Evolutionary conservation across 2,888 invertebrate species (phyloP).

Genomic region (Pseudoips prasinana): DNA sequence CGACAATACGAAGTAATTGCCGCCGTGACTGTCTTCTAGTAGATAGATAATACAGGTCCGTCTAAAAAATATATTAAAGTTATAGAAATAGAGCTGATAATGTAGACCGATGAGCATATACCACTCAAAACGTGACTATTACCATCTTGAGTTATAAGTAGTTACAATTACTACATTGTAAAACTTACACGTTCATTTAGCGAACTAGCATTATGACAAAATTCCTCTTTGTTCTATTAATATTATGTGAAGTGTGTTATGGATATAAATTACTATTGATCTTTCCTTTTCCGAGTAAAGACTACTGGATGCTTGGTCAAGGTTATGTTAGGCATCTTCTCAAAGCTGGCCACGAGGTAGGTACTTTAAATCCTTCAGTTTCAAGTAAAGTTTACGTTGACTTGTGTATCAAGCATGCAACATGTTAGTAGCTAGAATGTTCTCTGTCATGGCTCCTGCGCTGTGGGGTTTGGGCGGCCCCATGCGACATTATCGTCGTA

Average conservation of each 20-base stretch:
- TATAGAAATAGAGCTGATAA: too few relatives aligned
- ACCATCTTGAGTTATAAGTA: not conserved
- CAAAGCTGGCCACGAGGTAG: slow-evolving; percentile 4
- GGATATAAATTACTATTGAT: slow-evolving; percentile 4
- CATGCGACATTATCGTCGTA: too few relatives aligned
- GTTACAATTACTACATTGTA: not conserved
- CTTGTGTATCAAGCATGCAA: too few relatives aligned
- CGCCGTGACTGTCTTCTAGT: too few relatives aligned
- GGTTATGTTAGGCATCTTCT: slow-evolving; percentile 4
- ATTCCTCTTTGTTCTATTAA: slow-evolving; percentile 1
- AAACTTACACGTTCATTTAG: not conserved
- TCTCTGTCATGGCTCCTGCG: too few relatives aligned
- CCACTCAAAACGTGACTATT: slow-evolving; percentile 3
- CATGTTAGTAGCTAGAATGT: too few relatives aligned
- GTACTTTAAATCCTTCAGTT: not conserved
- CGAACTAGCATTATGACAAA: slow-evolving; percentile 1
- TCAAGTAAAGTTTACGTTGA: too few relatives aligned
- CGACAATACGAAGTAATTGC: too few relatives aligned
- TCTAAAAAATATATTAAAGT: too few relatives aligned
- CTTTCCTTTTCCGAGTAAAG: slow-evolving; percentile 2
- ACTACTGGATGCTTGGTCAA: slow-evolving; percentile 1
- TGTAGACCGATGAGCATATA: too few relatives aligned
- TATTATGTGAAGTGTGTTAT: slow-evolving; percentile 1
- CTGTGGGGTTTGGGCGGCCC: too few relatives aligned
- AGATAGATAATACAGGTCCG: too few relatives aligned